Evolutionary conservation across 1,140 invertebrate genomes (phyloP), one percentile per base, ranked within the genome.

Genomic region (Leptopilina boulardi): DNA sequence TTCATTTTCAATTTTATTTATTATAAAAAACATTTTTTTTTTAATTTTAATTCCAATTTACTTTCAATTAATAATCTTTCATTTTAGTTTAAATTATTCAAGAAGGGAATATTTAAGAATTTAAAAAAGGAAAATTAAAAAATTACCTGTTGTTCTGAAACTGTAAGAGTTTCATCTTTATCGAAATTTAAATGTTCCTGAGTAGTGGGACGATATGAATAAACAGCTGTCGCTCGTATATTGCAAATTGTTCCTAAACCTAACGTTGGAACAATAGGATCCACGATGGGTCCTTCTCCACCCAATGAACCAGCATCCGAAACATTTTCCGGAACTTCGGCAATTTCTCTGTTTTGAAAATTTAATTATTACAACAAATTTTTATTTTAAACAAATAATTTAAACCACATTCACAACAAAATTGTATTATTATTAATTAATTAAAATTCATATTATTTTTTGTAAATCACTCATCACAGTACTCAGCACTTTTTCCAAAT

Each of bases 291-390:
- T 70, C 84, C 86, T 81, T 90, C 89, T 78, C 91, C 84, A 82
- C 86, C 82, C 83, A 92, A 66, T 78, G 92, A 87, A 82, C 90
- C 88, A 80, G 92, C 89, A 86, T 94, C 89, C 78, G 92, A 92
- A 70, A 92, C 87, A 81, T 92, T 93, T 88, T 96, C 95, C 2
- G 95, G 94, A 38, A 95, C 94, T 89, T 96, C 95, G 1, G 93
- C 94, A 73, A 96, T 96, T 75, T 93, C 95, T 80, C 92, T 93
- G 78, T 8, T 86, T 84, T 83, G 51, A 74, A 73, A 75, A 80
- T 75, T n/a, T 76, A 70, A 42, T 73, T 38, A 42, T 79, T 74
- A 42, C 19, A 4, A 34, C 4, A 11, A 73, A 26, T 23, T 6
- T 51, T 41, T 23, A 10, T 41, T 23, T 8, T 59, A 59, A 56